Percentiles rank a stretch among this genome's conserved stretches.
phyloP scores from a whole-genome alignment of 2,113 vertebrate species.

The Scomber japonicus region DNA sequence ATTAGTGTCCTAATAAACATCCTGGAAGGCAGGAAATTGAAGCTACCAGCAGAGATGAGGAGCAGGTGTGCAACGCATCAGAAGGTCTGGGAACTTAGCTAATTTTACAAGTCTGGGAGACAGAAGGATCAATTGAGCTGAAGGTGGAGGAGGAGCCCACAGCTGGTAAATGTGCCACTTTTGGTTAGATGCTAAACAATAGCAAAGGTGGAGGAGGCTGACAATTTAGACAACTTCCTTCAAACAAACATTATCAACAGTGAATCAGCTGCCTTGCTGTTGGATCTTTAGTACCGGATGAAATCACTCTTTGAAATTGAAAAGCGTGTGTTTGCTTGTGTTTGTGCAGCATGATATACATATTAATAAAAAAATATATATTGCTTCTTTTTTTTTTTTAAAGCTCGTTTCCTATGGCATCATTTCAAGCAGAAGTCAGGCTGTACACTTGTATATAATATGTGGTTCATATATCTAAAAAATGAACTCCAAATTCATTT shows the following conservation, averaged over 20 bases:
- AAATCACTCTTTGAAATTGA: not conserved
- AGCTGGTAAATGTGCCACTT: conserved; percentile 33
- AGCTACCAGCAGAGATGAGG: conserved; percentile 41
- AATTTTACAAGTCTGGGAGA: conserved; percentile 31
- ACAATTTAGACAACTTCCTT: not conserved
- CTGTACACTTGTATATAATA: not conserved
- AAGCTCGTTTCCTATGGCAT: not conserved
- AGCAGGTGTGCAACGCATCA: conserved; percentile 42
- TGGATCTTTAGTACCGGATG: not conserved
- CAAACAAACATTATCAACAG: conserved; percentile 10
- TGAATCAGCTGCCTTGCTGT: not conserved
- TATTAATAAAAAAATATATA: not conserved
- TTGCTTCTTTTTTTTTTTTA: not conserved
- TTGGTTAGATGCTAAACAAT: conserved; percentile 11
- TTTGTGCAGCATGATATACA: not conserved
- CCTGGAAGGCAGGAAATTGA: conserved; percentile 37
- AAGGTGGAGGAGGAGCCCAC: conserved; percentile 21
- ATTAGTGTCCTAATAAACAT: conserved; percentile 38
- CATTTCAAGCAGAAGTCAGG: not conserved
- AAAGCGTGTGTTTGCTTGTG: not conserved
- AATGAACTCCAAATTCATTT: conserved; percentile 18
- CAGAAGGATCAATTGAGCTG: conserved; percentile 17
- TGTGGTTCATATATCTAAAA: not conserved
- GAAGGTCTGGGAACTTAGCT: conserved; percentile 6
- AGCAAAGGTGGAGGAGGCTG: not conserved